Base-by-base conservation (phyloP, 2,797 vertebrate genomes). In the Muraenolepis orangiensis region DNA sequence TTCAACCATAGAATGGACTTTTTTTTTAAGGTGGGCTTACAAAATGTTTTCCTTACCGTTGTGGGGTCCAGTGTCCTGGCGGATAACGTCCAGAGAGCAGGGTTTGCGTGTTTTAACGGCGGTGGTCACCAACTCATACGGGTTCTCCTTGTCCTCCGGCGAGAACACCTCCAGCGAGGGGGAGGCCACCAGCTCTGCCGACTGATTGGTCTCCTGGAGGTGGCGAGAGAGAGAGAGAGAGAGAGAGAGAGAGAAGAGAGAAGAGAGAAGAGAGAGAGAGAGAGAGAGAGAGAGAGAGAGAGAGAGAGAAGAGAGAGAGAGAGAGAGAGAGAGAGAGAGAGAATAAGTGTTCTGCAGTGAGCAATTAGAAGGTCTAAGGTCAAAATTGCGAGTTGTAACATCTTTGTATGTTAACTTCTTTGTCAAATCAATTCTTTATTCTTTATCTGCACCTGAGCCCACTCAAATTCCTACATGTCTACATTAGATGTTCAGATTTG, bases 41-140 rank as follows among this genome's bases (percentile, higher is more conserved):
- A n/a, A n/a, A n/a, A n/a, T n/a, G 13, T 12, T 18, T 46, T 46
- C 10, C 90, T 91, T 95, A 96, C 95, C 95, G 86, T 93, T 90
- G 88, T 93, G 93, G 36, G 94, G 91, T 68, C 88, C 85, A 91
- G 92, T 73, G 87, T 91, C 88, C 73, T 93, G 86, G 74, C 92
- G 94, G 81, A 92, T 92, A 90, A 98, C 96, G 82, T 98, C 96
- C 69, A 98, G 91, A 0, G 97, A 98, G 86, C 95, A 96, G 75
- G 97, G 97, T 78, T 98, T 98, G 86, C 96, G 96, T 6, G 96
- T 98, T n/a, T n/a, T n/a, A 81, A 98, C 96, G 26, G 97, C 95
- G 70, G 92, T 94, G 74, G 97, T 95, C 87, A 95, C 86, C 0
- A 94, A 96, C 90, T 97, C 96, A 78, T 95, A 96, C 0, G 96